Evolutionary conservation across 2,888 invertebrate species (phyloP), one percentile per base, ranked within the genome.

Genomic region (Lithophane leautieri): DNA sequence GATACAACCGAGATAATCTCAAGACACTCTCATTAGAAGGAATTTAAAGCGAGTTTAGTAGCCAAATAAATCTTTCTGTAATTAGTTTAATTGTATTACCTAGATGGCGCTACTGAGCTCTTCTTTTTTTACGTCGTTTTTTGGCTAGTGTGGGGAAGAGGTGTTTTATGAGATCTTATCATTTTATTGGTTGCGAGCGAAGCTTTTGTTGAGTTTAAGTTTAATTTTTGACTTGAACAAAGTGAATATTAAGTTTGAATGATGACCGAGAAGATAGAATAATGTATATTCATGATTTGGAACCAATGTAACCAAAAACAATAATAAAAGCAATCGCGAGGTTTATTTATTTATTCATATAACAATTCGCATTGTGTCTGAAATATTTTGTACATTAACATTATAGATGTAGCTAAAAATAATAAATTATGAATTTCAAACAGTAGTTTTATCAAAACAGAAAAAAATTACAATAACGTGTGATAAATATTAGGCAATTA

Each of bases 31-130:
- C 86, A 80, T 86, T 85, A 84, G 76, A 66, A n/a, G 67, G 70
- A 88, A 83, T 85, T 86, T 83, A 77, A 86, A 86, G 73, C 69
- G 65, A 79, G 73, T 79, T 88, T 85, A 88, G 75, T 80, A 80
- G 74, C 70, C 67, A 72, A 80, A 88, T 87, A 86, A 88, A 86
- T 88, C 85, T 83, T 40, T 14, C 25, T 14, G 81, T 84, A 86
- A 87, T 88, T 86, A 86, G 84, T 84, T 80, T 74, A 84, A 84
- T 81, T 73, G 78, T 69, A 65, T 74, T 79, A 75, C 72, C 82
- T 78, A 83, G 81, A 81, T 79, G 78, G 77, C 73, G 83, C 69
- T 79, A 54, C 54, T 70, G 61, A 82, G 62, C 60, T 66, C 63
- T 70, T 28, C n/a, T 65, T 84, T 79, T 47, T 78, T 61, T 22